Percentiles rank a stretch among this genome's conserved stretches.
Evolutionary conservation across 2,797 vertebrate genomes (phyloP).

Genomic region (Gila robusta): DNA sequence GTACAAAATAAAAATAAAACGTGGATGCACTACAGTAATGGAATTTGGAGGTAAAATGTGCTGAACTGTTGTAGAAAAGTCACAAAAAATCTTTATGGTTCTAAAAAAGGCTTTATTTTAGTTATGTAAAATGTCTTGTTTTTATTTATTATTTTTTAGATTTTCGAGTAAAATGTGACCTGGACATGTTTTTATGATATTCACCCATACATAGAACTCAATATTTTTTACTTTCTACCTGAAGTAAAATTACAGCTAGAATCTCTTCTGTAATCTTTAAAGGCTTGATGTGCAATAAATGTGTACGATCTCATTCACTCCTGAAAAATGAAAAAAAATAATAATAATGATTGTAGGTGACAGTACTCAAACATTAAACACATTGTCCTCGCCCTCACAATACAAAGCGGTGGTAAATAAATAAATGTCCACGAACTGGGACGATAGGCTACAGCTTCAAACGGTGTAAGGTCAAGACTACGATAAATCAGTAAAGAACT

Average conservation of each 20-base stretch:
- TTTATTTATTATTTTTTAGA: neutral
- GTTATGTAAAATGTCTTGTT: neutral
- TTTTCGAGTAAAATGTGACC: conserved; percentile 1
- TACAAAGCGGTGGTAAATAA: conserved; percentile 48
- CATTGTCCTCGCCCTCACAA: conserved; percentile 42
- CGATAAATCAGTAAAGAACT: conserved; percentile 25
- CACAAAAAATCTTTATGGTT: neutral
- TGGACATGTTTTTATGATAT: neutral
- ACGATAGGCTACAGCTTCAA: conserved; percentile 39
- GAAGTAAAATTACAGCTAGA: conserved; percentile 13
- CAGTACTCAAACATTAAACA: conserved; percentile 7
- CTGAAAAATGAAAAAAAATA: neutral
- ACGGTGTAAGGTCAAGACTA: conserved; percentile 35
- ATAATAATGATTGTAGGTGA: conserved; percentile 40
- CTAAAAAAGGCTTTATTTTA: neutral
- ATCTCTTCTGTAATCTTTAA: conserved; percentile 30
- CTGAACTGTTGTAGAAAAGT: neutral
- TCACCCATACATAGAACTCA: neutral
- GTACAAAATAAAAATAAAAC: neutral
- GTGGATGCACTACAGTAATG: neutral
- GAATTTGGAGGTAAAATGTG: neutral
- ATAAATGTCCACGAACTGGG: conserved; percentile 47
- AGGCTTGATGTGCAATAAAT: conserved; percentile 43
- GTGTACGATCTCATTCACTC: conserved; percentile 23
- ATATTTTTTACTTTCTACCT: neutral